phyloP scores from a whole-genome alignment of 2,113 vertebrate species.

The Cyprinus carpio region DNA sequence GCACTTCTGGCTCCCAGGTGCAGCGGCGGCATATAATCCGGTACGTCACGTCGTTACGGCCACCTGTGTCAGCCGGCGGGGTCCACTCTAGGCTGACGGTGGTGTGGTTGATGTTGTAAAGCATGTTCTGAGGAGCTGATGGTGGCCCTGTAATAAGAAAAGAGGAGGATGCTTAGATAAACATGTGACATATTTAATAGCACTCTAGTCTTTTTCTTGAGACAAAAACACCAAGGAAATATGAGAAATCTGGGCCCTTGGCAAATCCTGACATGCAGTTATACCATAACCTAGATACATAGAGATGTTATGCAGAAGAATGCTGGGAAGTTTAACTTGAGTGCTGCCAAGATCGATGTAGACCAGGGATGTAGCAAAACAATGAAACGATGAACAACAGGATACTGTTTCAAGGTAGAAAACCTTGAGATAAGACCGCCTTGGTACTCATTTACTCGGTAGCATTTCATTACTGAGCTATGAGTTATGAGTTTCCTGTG shows the following conservation, averaged over 20 bases:
- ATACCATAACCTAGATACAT: constrained; percentile 66
- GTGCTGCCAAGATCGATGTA: constrained; percentile 64
- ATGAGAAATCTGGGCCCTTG: constrained; percentile 58
- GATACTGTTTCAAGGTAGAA: constrained; percentile 7
- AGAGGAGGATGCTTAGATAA: constrained; percentile 40
- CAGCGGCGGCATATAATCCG: constrained; percentile 91
- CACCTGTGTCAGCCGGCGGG: constrained; percentile 91
- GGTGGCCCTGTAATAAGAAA: constrained; percentile 85
- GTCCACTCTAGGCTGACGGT: constrained; percentile 95
- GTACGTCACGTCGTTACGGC: constrained; percentile 95
- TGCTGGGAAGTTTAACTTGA: constrained; percentile 57
- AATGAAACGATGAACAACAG: constrained; percentile 36
- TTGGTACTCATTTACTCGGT: constrained; percentile 31
- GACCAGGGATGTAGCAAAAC: constrained; percentile 39
- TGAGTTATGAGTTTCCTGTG: constrained; percentile 45
- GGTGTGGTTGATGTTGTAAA: constrained; percentile 99
- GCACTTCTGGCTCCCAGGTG: constrained; percentile 95
- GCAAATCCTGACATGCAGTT: constrained; percentile 72
- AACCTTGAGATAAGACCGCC: not conserved
- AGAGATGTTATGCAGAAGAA: constrained; percentile 56
- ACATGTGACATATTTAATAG: not conserved
- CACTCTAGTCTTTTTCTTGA: constrained; percentile 39
- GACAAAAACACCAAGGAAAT: constrained; percentile 46
- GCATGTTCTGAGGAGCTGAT: constrained; percentile 97
- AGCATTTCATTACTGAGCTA: constrained; percentile 33